Percentiles rank a stretch among this genome's conserved stretches.
These are phyloP conservation scores for Onchidella celtica DNA, from an alignment of 2,888 invertebrate genomes.

Conservation along the genomic window DNA sequence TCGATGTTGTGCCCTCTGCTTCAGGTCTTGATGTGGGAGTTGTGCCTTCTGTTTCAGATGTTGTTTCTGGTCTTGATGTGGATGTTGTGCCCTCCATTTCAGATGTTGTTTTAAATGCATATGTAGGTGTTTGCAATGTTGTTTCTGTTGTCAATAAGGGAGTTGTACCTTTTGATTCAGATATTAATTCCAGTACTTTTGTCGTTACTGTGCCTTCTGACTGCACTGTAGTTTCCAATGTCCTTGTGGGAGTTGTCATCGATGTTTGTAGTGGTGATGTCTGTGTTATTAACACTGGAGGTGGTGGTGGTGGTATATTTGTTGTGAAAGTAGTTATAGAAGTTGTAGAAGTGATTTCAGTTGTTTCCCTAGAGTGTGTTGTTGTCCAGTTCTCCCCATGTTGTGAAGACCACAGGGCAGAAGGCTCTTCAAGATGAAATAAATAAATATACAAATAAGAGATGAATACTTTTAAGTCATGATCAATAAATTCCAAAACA, in stretches of 20 bases:
- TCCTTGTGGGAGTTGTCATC: background rate
- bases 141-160: too few relatives aligned
- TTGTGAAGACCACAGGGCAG: too few relatives aligned
- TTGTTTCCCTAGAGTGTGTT: too few relatives aligned
- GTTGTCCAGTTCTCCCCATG: too few relatives aligned
- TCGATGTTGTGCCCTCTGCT: background rate
- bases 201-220: too few relatives aligned
- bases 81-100: background rate
- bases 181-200: too few relatives aligned
- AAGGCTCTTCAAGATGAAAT: too few relatives aligned
- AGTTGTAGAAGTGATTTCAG: background rate
- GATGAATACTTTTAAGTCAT: too few relatives aligned
- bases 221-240: too few relatives aligned
- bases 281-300: background rate
- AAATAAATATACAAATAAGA: too few relatives aligned
- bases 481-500: too few relatives aligned
- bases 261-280: background rate
- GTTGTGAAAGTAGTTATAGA: background rate
- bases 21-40: background rate
- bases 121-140: background rate
- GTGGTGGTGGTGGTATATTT: background rate
- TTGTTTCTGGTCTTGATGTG: background rate
- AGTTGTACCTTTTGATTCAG: too few relatives aligned
- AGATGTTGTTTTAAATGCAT: background rate
- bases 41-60: background rate